These are phyloP conservation scores for Ammospiza maritima DNA, from an alignment of 2,797 vertebrate genomes.

Conservation along the genomic window DNA sequence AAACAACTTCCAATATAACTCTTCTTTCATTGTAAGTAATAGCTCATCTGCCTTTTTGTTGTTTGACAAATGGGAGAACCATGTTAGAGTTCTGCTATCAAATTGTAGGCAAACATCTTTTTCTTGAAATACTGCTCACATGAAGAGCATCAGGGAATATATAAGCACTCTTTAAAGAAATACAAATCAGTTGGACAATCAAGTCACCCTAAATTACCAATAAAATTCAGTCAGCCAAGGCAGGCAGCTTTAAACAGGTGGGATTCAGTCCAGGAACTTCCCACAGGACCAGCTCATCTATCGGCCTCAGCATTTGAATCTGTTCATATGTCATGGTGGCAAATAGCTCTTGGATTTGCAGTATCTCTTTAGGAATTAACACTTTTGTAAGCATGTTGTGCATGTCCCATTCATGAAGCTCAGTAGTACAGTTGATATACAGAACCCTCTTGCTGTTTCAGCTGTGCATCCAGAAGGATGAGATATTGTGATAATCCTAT, in stretches of 20 bases:
- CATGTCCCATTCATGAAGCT: not conserved
- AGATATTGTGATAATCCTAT: not conserved
- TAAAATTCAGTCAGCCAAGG: not conserved
- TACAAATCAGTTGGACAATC: not conserved
- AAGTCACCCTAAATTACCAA: not conserved
- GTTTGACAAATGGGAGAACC: not conserved
- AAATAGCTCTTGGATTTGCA: not conserved
- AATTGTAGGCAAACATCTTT: not conserved
- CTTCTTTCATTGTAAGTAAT: conserved; percentile 91
- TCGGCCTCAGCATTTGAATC: not conserved
- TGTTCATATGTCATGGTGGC: not conserved
- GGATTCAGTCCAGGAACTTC: not conserved
- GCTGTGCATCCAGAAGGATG: not conserved
- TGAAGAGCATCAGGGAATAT: not conserved
- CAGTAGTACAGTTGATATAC: accelerated
- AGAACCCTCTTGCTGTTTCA: not conserved
- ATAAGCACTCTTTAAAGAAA: not conserved
- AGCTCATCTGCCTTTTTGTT: conserved; percentile 3
- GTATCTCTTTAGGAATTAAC: not conserved
- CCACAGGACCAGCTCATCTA: not conserved
- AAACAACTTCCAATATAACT: conserved; percentile 89
- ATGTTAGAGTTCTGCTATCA: not conserved
- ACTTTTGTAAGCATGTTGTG: not conserved
- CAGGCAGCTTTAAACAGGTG: not conserved
- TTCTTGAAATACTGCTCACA: not conserved